Evolutionary conservation across 2,888 invertebrate species (phyloP), one percentile per base, ranked within the genome.

Genomic region (Pherbina coryleti): DNA sequence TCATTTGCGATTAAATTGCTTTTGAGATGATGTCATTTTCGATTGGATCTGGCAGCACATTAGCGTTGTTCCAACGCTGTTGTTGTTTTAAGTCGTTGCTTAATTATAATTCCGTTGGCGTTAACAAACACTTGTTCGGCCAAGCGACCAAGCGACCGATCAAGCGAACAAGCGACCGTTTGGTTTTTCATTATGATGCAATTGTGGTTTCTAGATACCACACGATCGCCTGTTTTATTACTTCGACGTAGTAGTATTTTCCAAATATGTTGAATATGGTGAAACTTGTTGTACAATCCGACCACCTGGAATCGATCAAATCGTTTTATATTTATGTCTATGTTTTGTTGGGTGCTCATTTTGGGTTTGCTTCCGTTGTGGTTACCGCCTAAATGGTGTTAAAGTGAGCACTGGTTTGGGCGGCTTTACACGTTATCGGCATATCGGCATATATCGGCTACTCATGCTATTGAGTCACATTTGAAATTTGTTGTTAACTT

Each of bases 21-120:
- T 11, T 60, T 22, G 44, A 17, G 60, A 44, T 67, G 67, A 67
- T 67, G 67, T 67, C 67, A 67, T 44, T 67, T 67, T 44, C 19
- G 22, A 2, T 28, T 25, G 19, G 22, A 67, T 34, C 66, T 28
- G 66, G 22, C 66, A 67, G 25, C 64, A 17, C 17, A 28, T 60
- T 60, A 25, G 25, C 44, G 11, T 7, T 60, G 57, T 60, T 22
- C 17, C 64, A 9, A 31, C 28, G 28, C 57, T 34, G 9, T 57
- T 57, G 57, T 66, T 34, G 34, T 44, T 31, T 28, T 66, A 34
- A 19, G 9, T 66, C 3, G 17, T 53, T 25, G 28, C 53, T 19
- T 55, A 28, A 70, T 70, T 53, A 55, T 53, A 71, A 71, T 71
- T 71, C 31, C n/a, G 53, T 71, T 71, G 53, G 70, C 70, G 34